Evolutionary conservation across 2,113 vertebrate genomes (phyloP), one percentile per base, ranked within the genome.

Genomic region (Limanda limanda): DNA sequence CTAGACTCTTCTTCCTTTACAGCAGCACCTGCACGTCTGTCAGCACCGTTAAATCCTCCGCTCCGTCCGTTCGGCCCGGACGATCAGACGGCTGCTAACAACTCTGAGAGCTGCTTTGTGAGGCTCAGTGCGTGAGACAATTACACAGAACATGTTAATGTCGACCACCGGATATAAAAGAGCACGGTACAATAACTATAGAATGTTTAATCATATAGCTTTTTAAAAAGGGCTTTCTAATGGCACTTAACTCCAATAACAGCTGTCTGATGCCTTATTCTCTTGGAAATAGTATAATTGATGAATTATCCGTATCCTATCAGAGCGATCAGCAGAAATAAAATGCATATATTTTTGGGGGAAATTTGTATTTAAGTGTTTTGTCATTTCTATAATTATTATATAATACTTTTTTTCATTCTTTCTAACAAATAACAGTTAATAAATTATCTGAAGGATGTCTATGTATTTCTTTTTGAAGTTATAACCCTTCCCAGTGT

Each of bases 11-110:
- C 42, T 51, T 73, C 40, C 23, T 78, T 68, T 73, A 58, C 79
- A 81, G 74, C 35, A 79, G 31, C 71, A 87, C 68, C 72, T 86
- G 86, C 47, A 25, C 48, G 67, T 47, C 64, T 69, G 74, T 78
- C 69, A 64, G 65, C 4, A 12, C 31, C 47, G 71, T 52, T 81
- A 65, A 71, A 74, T 78, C 68, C 23, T 76, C 58, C 61, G 55
- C 2, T 0, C 45, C 73, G 52, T 68, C 71, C 76, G 47, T 79
- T 83, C 75, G 57, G 55, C 78, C 76, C 57, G 58, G 79, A 70
- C 71, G 63, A 78, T 45, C 84, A 35, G 65, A 67, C 71, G 48
- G 68, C 74, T 83, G 79, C 68, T 86, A 77, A 81, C 52, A 14
- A 1, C 60, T 70, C 52, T 11, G 68, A 74, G 56, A 40, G 57